Evolutionary conservation across 2,113 vertebrate genomes (phyloP).

Genomic region (Ramphastos sulfuratus): DNA sequence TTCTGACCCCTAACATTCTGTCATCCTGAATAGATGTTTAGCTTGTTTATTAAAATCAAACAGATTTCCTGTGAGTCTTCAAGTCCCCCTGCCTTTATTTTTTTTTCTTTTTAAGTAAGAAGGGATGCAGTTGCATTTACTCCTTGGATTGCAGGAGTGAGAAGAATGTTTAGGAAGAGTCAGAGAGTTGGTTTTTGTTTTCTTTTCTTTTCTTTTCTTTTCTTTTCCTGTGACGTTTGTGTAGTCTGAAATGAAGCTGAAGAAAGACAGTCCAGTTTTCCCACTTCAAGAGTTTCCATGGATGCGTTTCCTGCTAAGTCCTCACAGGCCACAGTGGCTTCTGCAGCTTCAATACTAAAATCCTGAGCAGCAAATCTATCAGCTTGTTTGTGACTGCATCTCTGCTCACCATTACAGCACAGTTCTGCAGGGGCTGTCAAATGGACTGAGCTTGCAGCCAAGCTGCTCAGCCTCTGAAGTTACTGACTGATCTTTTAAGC

Average conservation of each 20-base stretch:
- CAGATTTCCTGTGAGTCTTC: not conserved
- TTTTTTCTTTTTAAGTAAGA: not conserved
- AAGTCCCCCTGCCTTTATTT: no score
- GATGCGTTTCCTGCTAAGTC: not conserved
- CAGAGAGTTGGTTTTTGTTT: not conserved
- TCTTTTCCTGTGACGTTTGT: not conserved
- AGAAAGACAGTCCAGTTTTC: not conserved
- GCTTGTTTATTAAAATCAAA: not conserved
- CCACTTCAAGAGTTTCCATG: conserved; percentile 33
- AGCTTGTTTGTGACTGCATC: not conserved
- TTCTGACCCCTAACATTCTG: no score
- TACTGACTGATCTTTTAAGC: not conserved
- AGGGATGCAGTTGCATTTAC: not conserved
- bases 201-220: not conserved
- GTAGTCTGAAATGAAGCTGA: not conserved
- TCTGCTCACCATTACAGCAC: not conserved
- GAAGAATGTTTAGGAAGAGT: not conserved
- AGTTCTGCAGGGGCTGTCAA: not conserved
- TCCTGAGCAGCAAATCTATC: not conserved
- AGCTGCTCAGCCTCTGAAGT: not conserved
- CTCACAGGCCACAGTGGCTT: not conserved
- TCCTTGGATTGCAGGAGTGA: not conserved
- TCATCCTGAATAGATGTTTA: not conserved
- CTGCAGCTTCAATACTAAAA: not conserved
- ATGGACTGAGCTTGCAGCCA: not conserved